Evolutionary conservation across 1,140 invertebrate genomes (phyloP).

Genomic region (Drosophila pseudoananassae): DNA sequence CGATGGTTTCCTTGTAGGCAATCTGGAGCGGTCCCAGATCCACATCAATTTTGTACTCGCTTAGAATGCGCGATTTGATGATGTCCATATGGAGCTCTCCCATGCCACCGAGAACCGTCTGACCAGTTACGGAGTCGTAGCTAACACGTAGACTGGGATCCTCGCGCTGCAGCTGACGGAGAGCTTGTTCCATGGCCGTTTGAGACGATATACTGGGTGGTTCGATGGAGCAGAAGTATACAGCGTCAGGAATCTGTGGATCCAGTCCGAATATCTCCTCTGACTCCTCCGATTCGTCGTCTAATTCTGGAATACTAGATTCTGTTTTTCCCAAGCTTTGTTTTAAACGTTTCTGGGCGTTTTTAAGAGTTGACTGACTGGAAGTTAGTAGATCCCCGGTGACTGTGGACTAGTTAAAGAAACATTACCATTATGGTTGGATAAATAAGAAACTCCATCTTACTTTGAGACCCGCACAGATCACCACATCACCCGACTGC

Average conservation of each 20-base stretch:
- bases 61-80: conserved; percentile 93
- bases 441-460: conserved; percentile 16
- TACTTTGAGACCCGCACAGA: conserved; percentile 93
- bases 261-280: conserved; percentile 85
- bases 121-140: conserved; percentile 91
- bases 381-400: conserved; percentile 94
- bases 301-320: conserved; percentile 7
- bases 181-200: conserved; percentile 91
- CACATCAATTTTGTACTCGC: conserved; percentile 96
- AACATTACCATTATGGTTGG: neutral
- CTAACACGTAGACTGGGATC: conserved; percentile 96
- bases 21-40: conserved; percentile 98
- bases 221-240: conserved; percentile 99
- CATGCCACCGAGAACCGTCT: conserved; percentile 96
- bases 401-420: conserved; percentile 86
- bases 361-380: conserved; percentile 85
- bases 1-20: conserved; percentile 93
- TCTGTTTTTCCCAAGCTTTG: conserved; percentile 47
- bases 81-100: conserved; percentile 98
- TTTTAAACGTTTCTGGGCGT: conserved; percentile 86
- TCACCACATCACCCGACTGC: conserved; percentile 94
- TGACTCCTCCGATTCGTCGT: conserved; percentile 54
- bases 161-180: conserved; percentile 94
- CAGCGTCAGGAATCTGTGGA: conserved; percentile 93
- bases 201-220: conserved; percentile 92